Base-by-base conservation (phyloP, 2,113 vertebrate genomes). In the Xenotilapia caudafasciata region DNA sequence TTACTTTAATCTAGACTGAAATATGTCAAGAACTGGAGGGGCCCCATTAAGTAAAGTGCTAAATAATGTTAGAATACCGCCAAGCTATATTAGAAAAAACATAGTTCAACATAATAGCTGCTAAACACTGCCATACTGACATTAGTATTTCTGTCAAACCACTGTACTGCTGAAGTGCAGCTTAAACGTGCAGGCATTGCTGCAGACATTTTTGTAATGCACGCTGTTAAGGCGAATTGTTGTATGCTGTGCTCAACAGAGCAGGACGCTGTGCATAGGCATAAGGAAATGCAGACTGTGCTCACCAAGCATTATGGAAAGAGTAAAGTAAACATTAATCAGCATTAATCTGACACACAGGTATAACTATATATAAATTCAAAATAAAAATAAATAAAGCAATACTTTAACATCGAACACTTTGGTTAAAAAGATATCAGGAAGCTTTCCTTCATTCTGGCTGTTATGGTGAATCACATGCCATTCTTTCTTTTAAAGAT, bases 181-280 rank as follows among this genome's bases (percentile, higher is more conserved):
- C 54, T 23, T 53, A 47, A 62, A 81, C 21, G 17, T 31, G 35
- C 75, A 82, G 73, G 47, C 55, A 35, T 42, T 47, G 77, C 80
- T 77, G 4, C n/a, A 65, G 53, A 75, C 51, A n/a, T 80, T 65
- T 60, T 84, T 82, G 75, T 82, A 81, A 79, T 21, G 42, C 80
- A 47, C 21, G 14, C 13, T 62, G 84, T 80, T 80, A 55, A 56
- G 51, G 35, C 35, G 9, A 88, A 62, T 83, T 77, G 79, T 65
- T 90, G 31, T 83, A 60, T 17, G 68, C 84, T 82, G 26, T 84
- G 86, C 86, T 90, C 33, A 62, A 33, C 84, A 51, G 82, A 91
- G 89, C 89, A 88, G 65, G 86, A 79, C 28, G 83, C 73, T 68
- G 51, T 53, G 79, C 55, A 83, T 85, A 60, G 40, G 79, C 82